Conservation (phyloP, 2,888 invertebrate species). For the Pyrrhia umbra region DNA sequence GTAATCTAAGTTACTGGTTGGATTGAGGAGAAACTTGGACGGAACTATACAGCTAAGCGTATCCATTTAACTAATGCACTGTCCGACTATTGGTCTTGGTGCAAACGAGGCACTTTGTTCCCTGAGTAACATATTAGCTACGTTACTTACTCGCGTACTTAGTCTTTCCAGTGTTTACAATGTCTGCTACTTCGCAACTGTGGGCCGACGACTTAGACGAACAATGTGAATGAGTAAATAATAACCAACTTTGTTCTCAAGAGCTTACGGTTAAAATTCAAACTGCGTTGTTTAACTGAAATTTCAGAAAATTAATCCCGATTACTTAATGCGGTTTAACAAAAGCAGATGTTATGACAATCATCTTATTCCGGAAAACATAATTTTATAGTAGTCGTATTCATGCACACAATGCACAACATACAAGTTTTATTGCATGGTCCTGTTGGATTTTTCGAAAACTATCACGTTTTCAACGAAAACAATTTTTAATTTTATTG, state of each 20-base stretch:
- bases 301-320: not conserved
- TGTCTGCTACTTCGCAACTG: slow-evolving; percentile 51
- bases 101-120: slow-evolving; percentile 87
- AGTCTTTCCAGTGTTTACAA: slow-evolving; percentile 67
- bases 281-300: not conserved
- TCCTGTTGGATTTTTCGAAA: slow-evolving; percentile 5
- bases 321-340: not conserved
- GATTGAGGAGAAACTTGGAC: slow-evolving; percentile 85
- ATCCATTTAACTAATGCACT: slow-evolving; percentile 89
- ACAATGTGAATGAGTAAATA: slow-evolving; percentile 28
- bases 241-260: slow-evolving; percentile 8
- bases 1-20: slow-evolving; percentile 85
- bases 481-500: slow-evolving; percentile 68
- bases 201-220: slow-evolving; percentile 21
- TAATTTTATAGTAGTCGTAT: not conserved
- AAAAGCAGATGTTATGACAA: not conserved
- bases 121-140: slow-evolving; percentile 82
- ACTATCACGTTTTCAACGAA: slow-evolving; percentile 16
- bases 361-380: not conserved
- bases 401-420: not conserved
- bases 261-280: slow-evolving; percentile 1
- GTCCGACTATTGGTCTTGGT: slow-evolving; percentile 88
- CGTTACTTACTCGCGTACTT: slow-evolving; percentile 68
- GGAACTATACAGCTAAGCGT: slow-evolving; percentile 81
- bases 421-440: not conserved